Base-by-base conservation (phyloP, 2,113 vertebrate genomes). In the Zingel zingel region DNA sequence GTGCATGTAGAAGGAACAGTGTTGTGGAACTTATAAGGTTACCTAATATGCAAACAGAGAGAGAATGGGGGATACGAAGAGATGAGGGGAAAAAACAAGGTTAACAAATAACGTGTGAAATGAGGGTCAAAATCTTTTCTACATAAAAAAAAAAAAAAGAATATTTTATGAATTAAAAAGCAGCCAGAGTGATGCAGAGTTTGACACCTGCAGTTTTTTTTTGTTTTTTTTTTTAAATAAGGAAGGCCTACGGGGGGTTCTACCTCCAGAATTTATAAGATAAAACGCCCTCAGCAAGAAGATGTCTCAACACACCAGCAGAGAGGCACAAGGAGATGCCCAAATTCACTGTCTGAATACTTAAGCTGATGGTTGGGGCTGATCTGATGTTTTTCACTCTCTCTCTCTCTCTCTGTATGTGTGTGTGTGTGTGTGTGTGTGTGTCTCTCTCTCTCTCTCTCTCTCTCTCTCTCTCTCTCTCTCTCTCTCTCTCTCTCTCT, bases 231-330 rank as follows among this genome's bases (percentile, higher is more conserved):
- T 58, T 64, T 0, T n/a, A 66, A 72, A 89, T 72, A 86, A 74
- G 67, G 43, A 91, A 89, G 67, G 86, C 92, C 92, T 89, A 45
- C 57, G 66, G 93, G 92, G 75, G 45, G 86, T 91, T 88, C 86
- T 88, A 89, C 82, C 88, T 92, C 81, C 86, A 74, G 77, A 92
- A 94, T 94, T 89, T 16, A 91, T 93, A 87, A 92, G 82, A 27
- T 56, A 90, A 86, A 94, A 77, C 4, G 85, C 89, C 92, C 84
- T 82, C 74, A 88, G 93, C 91, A 81, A 89, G 86, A 89, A 85
- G 75, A 84, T 80, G 92, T 91, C 84, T 84, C 85, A 62, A 85
- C 81, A 81, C 76, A 70, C 18, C 80, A 86, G 78, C 73, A 81
- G 74, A 11, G 30, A 83, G 45, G 61, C 80, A 62, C 76, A 58